These are phyloP conservation scores for Amazonetta brasiliensis DNA, from an alignment of 2,797 vertebrate species.

Conservation along the genomic window DNA sequence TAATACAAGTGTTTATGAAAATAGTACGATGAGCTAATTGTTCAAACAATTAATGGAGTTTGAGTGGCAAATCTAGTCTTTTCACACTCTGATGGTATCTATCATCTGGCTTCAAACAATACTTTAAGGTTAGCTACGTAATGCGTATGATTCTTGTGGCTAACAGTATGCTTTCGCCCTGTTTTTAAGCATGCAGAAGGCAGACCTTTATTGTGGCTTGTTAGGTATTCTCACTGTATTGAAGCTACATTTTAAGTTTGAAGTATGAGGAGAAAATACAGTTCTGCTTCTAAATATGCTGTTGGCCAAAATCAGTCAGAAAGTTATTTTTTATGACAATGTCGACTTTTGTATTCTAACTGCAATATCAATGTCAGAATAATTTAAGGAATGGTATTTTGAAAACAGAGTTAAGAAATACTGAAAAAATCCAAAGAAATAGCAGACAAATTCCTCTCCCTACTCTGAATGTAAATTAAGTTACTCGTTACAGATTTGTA, in stretches of 20 bases:
- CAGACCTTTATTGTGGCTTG: neutral
- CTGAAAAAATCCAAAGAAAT: neutral
- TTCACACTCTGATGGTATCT: neutral
- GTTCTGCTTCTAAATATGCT: neutral
- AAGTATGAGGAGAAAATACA: neutral
- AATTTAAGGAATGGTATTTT: neutral
- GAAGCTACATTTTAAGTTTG: neutral
- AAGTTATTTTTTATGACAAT: neutral
- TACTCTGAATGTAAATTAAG: neutral
- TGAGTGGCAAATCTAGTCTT: neutral
- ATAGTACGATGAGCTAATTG: neutral
- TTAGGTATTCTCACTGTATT: neutral
- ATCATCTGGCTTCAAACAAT: neutral
- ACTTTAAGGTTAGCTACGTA: neutral
- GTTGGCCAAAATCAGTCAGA: neutral
- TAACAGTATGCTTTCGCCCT: neutral
- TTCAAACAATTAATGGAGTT: neutral
- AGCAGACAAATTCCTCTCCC: neutral
- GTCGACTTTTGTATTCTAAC: neutral
- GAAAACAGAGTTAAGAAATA: neutral
- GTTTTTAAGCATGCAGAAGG: neutral
- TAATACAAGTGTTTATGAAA: neutral
- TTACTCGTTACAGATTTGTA: neutral
- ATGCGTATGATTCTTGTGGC: neutral
- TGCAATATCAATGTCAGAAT: neutral